Conservation (phyloP, 2,888 invertebrate genomes). For the Cremastinae sp. region DNA sequence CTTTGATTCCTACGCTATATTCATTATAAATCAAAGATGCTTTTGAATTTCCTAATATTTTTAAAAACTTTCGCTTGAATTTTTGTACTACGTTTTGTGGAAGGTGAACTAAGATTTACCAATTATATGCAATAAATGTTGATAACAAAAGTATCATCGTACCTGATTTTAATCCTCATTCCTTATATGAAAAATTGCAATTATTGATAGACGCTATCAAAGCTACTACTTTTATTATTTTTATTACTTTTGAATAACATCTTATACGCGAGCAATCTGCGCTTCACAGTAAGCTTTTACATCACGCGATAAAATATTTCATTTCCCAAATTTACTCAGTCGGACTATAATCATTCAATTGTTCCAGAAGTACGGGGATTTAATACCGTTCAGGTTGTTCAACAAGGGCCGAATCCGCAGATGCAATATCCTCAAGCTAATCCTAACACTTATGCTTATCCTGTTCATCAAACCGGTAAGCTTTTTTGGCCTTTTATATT, state of each 20-base stretch:
- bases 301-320: no score
- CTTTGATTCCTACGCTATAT: constrained; percentile 29
- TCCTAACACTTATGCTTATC: constrained; percentile 59
- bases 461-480: constrained; percentile 65
- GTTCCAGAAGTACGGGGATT: constrained; percentile 72
- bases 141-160: constrained; percentile 34
- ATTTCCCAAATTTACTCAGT: no score
- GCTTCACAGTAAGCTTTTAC: no score
- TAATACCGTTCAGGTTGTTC: constrained; percentile 66
- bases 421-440: constrained; percentile 35
- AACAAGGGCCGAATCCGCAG: constrained; percentile 59
- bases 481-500: constrained; percentile 15
- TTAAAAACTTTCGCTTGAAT: background rate
- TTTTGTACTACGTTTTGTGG: constrained; percentile 44
- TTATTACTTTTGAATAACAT: no score
- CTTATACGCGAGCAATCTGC: no score
- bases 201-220: background rate
- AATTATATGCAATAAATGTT: constrained; percentile 54
- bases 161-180: constrained; percentile 37
- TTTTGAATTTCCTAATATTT: constrained; percentile 14
- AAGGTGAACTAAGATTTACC: constrained; percentile 39
- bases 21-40: constrained; percentile 1
- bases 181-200: constrained; percentile 1
- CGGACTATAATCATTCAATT: constrained; percentile 53
- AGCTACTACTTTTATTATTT: background rate